These are phyloP conservation scores for Macquaria australasica DNA, from an alignment of 2,113 vertebrate species.

Conservation along the genomic window DNA sequence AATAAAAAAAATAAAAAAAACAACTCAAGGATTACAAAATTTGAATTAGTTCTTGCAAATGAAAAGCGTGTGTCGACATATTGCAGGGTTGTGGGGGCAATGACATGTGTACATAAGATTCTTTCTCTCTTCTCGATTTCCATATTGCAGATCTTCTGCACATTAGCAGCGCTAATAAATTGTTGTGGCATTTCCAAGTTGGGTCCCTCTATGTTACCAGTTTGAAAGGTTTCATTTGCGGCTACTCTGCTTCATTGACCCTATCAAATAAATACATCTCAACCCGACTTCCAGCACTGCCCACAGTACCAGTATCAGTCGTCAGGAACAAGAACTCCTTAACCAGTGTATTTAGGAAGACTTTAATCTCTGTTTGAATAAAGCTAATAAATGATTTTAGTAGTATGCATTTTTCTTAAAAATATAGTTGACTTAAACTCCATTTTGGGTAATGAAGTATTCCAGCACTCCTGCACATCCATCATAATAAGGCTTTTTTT, in stretches of 20 bases:
- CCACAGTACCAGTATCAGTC: background rate
- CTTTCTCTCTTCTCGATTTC: background rate
- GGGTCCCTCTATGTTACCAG: background rate
- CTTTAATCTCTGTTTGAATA: background rate
- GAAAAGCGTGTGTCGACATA: slow-evolving; percentile 6
- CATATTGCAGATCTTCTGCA: background rate
- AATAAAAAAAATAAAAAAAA: background rate
- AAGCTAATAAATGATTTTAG: slow-evolving; percentile 5
- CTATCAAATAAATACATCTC: slow-evolving; percentile 13
- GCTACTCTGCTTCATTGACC: slow-evolving; percentile 2
- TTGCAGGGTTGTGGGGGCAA: background rate
- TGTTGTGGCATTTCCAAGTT: slow-evolving; percentile 17
- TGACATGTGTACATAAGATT: background rate
- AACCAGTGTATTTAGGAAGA: background rate
- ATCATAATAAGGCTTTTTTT: slow-evolving; percentile 4
- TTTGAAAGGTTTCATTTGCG: slow-evolving; percentile 26
- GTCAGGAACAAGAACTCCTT: background rate
- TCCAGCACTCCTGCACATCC: slow-evolving; percentile 8
- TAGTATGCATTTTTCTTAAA: slow-evolving; percentile 15
- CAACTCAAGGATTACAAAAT: background rate
- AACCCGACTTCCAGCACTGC: background rate
- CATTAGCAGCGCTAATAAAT: background rate
- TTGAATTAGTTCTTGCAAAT: slow-evolving; percentile 20
- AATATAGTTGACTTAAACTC: background rate
- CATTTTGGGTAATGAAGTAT: slow-evolving; percentile 27